Base-by-base conservation (phyloP, 2,888 invertebrate species). In the Megalurothrips usitatus region DNA sequence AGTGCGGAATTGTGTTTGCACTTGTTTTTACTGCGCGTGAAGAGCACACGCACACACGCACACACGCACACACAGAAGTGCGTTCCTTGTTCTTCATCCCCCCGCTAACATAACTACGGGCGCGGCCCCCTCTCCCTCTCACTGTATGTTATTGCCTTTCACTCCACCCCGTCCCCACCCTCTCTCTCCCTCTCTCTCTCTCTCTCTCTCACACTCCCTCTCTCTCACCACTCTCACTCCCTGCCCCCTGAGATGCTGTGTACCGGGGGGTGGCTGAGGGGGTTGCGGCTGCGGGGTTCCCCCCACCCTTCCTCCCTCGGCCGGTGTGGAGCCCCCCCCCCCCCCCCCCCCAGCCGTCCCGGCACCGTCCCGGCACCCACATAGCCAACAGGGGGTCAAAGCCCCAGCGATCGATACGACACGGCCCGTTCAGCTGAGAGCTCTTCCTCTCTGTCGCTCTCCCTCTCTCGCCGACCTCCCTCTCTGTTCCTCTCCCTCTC, bases 381-480 rank as follows among this genome's bases (percentile, higher is more conserved):
- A 43, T 43, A 43, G 34, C 34, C 34, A 43, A 43, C 34, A 43
- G 68, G 26, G 23, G 68, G 68, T 75, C 68, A 75, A 75, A 75
- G 68, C 68, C 68, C 68, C 68, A 26, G 11, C 26, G 68, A 75
- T 75, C 68, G 68, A 75, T 75, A 75, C 26, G 68, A 75, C 26
- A 75, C 26, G 68, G 11, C 68, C 68, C 68, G 68, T 75, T 75
- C 68, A 75, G 68, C 68, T 75, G 68, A 26, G 68, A 17, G 58
- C 58, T 17, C 58, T 19, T 0, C 14, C 58, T 58, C 58, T 58
- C 58, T 58, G 14, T 17, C 58, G 6, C 58, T 19, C 58, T 6
- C 17, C 2, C 52, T 12, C 19, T 17, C 17, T 1, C 52, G 52
- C 52, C 52, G 14, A 11, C 11, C 52, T 6, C 52, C 8, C 52